Evolutionary conservation across 2,888 invertebrate genomes (phyloP).

Genomic region (Lobophora halterata): DNA sequence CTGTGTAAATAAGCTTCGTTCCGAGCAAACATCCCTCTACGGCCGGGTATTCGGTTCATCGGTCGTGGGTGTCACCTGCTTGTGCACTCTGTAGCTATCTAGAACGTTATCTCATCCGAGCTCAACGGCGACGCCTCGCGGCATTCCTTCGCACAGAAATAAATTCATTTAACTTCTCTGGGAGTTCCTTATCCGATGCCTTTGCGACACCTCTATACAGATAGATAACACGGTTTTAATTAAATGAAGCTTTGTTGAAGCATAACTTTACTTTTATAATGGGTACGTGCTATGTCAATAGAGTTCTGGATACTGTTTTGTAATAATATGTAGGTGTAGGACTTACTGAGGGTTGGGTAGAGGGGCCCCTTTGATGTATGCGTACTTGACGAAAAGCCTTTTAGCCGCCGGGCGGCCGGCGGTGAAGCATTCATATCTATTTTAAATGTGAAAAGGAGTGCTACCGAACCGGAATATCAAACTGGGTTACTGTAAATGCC

Average conservation of each 20-base stretch:
- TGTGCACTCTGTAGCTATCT: slow-evolving; percentile 47
- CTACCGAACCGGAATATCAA: slow-evolving; percentile 27
- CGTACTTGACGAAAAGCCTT: slow-evolving; percentile 43
- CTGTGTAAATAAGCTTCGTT: slow-evolving; percentile 53
- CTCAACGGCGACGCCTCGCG: slow-evolving; percentile 40
- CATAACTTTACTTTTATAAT: slow-evolving; percentile 25
- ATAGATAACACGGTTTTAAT: slow-evolving; percentile 36
- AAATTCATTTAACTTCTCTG: slow-evolving; percentile 39
- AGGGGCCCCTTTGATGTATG: slow-evolving; percentile 46
- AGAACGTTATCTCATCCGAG: slow-evolving; percentile 45
- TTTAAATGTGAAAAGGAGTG: slow-evolving; percentile 36
- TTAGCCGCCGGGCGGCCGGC: slow-evolving; percentile 32
- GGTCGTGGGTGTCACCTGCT: slow-evolving; percentile 48
- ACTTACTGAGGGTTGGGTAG: slow-evolving; percentile 36
- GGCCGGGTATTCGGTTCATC: slow-evolving; percentile 43
- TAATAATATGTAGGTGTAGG: slow-evolving; percentile 36
- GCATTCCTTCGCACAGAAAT: slow-evolving; percentile 48
- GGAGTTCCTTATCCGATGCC: slow-evolving; percentile 32
- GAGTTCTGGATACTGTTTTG: slow-evolving; percentile 24
- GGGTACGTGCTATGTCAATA: slow-evolving; percentile 25
- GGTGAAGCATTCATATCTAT: slow-evolving; percentile 30
- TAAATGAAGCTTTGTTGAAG: slow-evolving; percentile 35
- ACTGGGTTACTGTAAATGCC: slow-evolving; percentile 32
- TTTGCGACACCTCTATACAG: slow-evolving; percentile 23
- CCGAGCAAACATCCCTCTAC: slow-evolving; percentile 50